Conservation (phyloP, 2,797 vertebrate species). For the Galagoides demidoff region DNA sequence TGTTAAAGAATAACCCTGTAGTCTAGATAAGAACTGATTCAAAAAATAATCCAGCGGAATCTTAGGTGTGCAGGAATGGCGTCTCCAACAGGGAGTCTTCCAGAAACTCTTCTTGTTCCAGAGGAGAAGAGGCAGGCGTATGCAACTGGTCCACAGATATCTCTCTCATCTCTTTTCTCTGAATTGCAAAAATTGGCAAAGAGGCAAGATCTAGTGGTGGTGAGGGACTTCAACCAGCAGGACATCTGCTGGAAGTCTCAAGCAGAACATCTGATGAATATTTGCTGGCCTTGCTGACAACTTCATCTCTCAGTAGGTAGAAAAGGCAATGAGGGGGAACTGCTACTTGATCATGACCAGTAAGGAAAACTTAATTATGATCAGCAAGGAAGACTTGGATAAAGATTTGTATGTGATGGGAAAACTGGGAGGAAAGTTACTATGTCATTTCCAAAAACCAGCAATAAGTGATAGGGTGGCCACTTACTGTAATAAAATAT, state of each 20-base stretch:
- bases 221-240: slow-evolving; percentile 49
- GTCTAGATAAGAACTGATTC: not conserved
- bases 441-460: not conserved
- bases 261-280: slow-evolving; percentile 44
- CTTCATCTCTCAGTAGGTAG: slow-evolving; percentile 62
- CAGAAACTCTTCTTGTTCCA: not conserved
- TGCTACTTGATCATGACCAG: slow-evolving; percentile 23
- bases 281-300: slow-evolving; percentile 36
- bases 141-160: not conserved
- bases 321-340: slow-evolving; percentile 31
- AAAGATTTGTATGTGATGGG: not conserved
- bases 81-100: not conserved
- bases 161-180: slow-evolving; percentile 41
- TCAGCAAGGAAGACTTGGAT: not conserved
- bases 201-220: slow-evolving; percentile 50
- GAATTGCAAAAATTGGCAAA: slow-evolving; percentile 61
- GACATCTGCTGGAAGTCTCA: slow-evolving; percentile 61
- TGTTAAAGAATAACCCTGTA: not conserved
- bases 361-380: slow-evolving; percentile 49
- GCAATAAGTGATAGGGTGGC: not conserved
- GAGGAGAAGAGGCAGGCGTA: not conserved
- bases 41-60: not conserved
- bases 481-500: not conserved
- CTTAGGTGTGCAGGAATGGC: not conserved
- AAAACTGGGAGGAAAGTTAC: not conserved